phyloP scores from a whole-genome alignment of 2,797 vertebrate genomes.

The Channallabes apus region DNA sequence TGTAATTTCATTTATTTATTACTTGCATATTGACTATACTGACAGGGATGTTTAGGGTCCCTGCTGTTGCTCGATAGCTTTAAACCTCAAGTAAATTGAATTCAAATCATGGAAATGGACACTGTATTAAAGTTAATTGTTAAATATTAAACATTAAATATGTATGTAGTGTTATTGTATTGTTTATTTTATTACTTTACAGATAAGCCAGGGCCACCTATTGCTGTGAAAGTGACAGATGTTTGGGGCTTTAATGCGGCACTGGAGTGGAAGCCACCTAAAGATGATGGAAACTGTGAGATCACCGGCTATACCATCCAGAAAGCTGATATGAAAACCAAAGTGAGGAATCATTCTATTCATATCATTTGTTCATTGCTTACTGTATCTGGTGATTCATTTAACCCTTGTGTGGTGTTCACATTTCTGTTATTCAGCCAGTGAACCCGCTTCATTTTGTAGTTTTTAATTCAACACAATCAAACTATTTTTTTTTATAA shows the following conservation, averaged over 20 bases:
- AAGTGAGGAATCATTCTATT: constrained; percentile 66
- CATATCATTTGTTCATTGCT: neutral
- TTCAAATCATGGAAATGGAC: neutral
- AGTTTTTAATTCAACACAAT: no score
- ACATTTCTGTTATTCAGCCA: no score
- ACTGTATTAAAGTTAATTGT: neutral
- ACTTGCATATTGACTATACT: neutral
- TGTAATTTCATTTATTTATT: neutral
- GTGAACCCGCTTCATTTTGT: no score
- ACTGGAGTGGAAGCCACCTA: constrained; percentile 84
- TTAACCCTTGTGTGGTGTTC: no score
- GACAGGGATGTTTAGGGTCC: neutral
- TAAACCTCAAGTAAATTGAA: neutral
- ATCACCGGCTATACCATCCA: constrained; percentile 85
- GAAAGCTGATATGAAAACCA: constrained; percentile 91
- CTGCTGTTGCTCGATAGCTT: neutral
- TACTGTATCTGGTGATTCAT: no score
- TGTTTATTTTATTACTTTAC: constrained; percentile 18
- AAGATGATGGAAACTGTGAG: constrained; percentile 85
- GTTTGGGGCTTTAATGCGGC: constrained; percentile 90
- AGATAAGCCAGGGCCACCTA: constrained; percentile 84
- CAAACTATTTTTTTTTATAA: no score
- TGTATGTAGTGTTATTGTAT: neutral
- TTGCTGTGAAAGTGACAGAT: constrained; percentile 77
- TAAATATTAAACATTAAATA: neutral